phyloP scores from a whole-genome alignment of 1,140 invertebrate species.

The Cydia fagiglandana region DNA sequence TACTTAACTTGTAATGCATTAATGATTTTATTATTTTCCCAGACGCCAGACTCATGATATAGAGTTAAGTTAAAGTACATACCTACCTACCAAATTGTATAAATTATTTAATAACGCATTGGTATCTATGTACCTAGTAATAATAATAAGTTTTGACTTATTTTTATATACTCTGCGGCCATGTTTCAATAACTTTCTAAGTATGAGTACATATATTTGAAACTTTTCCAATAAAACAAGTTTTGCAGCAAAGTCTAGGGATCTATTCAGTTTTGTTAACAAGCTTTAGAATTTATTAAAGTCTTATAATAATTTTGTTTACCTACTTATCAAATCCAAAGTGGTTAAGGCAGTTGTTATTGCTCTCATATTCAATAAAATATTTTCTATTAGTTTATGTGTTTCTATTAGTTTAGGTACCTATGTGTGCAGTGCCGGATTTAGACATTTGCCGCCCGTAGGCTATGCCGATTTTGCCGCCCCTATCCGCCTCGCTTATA shows the following conservation, averaged over 20 bases:
- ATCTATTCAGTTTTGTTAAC: background rate
- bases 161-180: background rate
- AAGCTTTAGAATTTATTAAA: background rate
- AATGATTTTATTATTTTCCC: background rate
- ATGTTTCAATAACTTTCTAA: background rate
- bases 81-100: too few relatives aligned
- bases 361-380: too few relatives aligned
- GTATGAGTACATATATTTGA: background rate
- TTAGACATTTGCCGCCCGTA: too few relatives aligned
- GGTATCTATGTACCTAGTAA: too few relatives aligned
- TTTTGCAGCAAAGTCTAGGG: background rate
- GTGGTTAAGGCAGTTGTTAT: background rate
- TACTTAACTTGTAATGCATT: background rate
- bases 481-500: too few relatives aligned
- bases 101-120: too few relatives aligned
- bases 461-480: too few relatives aligned
- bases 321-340: background rate
- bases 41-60: background rate
- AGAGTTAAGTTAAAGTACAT: background rate
- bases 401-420: too few relatives aligned
- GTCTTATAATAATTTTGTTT: background rate
- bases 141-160: too few relatives aligned
- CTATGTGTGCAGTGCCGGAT: too few relatives aligned
- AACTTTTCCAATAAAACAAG: slow-evolving; percentile 5
- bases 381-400: too few relatives aligned